Conservation (phyloP, 2,113 vertebrate species). For the Neoarius graeffei region DNA sequence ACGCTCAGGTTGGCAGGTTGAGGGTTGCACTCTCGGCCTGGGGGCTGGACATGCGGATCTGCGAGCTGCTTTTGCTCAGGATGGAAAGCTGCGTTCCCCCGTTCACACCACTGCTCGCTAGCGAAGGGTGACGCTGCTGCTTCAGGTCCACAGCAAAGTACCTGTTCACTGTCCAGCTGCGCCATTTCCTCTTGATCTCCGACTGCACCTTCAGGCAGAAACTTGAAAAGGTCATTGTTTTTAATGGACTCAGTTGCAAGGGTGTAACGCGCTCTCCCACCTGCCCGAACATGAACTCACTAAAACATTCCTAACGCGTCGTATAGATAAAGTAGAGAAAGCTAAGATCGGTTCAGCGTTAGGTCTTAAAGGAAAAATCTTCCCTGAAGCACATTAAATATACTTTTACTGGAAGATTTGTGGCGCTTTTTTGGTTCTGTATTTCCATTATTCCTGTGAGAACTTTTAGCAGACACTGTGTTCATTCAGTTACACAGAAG, state of each 20-base stretch:
- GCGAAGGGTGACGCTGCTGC: constrained; percentile 94
- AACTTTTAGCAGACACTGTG: background rate
- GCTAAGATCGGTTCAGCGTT: background rate
- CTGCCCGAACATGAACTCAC: background rate
- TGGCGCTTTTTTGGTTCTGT: background rate
- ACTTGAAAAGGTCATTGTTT: constrained; percentile 84
- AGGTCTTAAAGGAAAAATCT: background rate
- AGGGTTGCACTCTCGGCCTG: constrained; percentile 87
- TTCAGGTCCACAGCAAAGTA: constrained; percentile 99
- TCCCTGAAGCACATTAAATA: background rate
- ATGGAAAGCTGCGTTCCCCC: constrained; percentile 98
- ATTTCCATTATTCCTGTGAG: background rate
- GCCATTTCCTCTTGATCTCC: constrained; percentile 99
- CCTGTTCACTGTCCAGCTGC: constrained; percentile 99
- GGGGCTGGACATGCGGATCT: constrained; percentile 97
- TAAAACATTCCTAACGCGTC: background rate
- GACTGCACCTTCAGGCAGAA: constrained; percentile 98
- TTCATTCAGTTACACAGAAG: background rate
- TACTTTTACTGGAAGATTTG: background rate
- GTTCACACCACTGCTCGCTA: constrained; percentile 98
- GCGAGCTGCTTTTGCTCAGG: constrained; percentile 99
- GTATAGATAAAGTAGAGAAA: no score
- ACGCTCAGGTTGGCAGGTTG: constrained; percentile 86
- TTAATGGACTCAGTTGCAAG: constrained; percentile 79
- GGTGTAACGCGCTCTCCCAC: constrained; percentile 55